Evolutionary conservation across 2,888 invertebrate genomes (phyloP).

Genomic region (Drosophila merina): DNA sequence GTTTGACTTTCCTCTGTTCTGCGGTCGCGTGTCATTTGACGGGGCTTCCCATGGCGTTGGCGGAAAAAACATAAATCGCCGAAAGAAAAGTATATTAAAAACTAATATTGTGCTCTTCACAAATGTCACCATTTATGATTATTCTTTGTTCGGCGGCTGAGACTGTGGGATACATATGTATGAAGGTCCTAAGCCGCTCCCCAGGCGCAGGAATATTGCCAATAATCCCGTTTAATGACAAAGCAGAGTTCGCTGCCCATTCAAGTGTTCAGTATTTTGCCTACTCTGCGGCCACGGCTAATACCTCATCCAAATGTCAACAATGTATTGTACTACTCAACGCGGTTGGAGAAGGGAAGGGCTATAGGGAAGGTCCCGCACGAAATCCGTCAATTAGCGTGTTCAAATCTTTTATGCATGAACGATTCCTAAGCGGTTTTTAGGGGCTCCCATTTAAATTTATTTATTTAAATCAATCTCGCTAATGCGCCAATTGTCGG

Average conservation of each 20-base stretch:
- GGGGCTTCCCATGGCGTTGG: slow-evolving; percentile 63
- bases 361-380: slow-evolving; percentile 20
- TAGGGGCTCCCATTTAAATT: slow-evolving; percentile 53
- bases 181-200: slow-evolving; percentile 56
- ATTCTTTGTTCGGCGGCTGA: slow-evolving; percentile 29
- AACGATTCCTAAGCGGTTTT: slow-evolving; percentile 72
- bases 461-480: slow-evolving; percentile 74
- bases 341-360: slow-evolving; percentile 3
- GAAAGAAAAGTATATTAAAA: slow-evolving; percentile 37
- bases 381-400: slow-evolving; percentile 68
- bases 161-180: slow-evolving; percentile 16
- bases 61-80: slow-evolving; percentile 4
- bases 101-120: slow-evolving; percentile 61
- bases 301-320: slow-evolving; percentile 59
- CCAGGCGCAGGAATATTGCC: slow-evolving; percentile 38
- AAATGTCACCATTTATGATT: slow-evolving; percentile 77
- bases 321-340: slow-evolving; percentile 21
- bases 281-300: slow-evolving; percentile 67
- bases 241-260: slow-evolving; percentile 47
- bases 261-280: slow-evolving; percentile 69
- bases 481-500: slow-evolving; percentile 52
- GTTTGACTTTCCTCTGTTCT: slow-evolving; percentile 55
- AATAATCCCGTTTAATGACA: slow-evolving; percentile 74
- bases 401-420: slow-evolving; percentile 73
- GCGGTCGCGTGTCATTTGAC: slow-evolving; percentile 65